Conservation (phyloP, 2,113 vertebrate species). For the Ophiodon elongatus region DNA sequence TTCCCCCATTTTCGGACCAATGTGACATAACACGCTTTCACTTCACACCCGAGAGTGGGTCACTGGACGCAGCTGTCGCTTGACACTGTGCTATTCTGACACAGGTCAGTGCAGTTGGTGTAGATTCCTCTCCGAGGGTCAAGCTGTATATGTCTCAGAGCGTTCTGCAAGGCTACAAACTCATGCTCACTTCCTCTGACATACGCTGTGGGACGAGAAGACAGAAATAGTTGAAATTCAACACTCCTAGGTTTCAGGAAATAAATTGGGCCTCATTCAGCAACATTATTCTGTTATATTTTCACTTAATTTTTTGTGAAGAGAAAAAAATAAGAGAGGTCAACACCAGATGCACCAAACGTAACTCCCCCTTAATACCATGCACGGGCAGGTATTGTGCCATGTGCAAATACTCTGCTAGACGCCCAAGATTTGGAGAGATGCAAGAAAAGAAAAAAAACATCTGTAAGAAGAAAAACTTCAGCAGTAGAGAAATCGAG, state of each 20-base stretch:
- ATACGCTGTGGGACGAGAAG: background rate
- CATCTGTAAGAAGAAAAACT: background rate
- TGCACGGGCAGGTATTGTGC: background rate
- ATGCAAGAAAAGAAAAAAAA: background rate
- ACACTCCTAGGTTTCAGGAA: background rate
- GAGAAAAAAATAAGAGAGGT: background rate
- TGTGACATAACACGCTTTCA: constrained; percentile 14
- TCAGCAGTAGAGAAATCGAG: background rate
- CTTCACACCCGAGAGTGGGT: background rate
- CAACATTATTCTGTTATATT: background rate
- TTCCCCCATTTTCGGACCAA: background rate
- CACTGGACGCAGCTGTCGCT: constrained; percentile 47
- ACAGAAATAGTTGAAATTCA: constrained; percentile 10
- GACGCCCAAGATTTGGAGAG: background rate
- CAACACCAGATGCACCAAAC: background rate
- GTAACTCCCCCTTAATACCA: background rate
- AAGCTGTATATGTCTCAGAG: constrained; percentile 48
- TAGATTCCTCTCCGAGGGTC: constrained; percentile 58
- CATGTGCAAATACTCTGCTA: background rate
- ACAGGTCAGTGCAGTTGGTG: constrained; percentile 61
- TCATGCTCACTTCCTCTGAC: constrained; percentile 43
- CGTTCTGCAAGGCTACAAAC: constrained; percentile 23
- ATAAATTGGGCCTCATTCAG: background rate
- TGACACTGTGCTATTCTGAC: constrained; percentile 70
- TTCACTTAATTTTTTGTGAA: background rate